phyloP scores from a whole-genome alignment of 37 sponge, comb jelly and placozoan genomes.

The Ianthella basta region DNA sequence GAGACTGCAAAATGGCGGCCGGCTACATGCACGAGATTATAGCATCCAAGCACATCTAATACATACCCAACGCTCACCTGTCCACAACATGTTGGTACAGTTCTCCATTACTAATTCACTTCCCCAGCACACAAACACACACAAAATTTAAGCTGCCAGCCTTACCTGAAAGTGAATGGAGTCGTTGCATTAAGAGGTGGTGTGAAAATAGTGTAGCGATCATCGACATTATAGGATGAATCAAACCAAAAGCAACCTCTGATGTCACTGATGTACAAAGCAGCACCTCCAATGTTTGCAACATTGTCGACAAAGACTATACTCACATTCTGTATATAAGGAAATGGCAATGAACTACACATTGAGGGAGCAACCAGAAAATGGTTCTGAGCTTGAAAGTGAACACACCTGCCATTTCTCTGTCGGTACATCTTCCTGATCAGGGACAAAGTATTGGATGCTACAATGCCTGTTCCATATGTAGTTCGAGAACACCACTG shows the following conservation, averaged over 20 bases:
- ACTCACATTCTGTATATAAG: conserved; percentile 9
- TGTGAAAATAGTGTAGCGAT: conserved; percentile 8
- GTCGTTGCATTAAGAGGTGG: neutral
- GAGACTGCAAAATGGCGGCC: too few relatives aligned
- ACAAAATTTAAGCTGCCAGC: too few relatives aligned
- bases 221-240: neutral
- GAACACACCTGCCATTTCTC: neutral
- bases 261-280: conserved; percentile 1
- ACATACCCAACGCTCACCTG: too few relatives aligned
- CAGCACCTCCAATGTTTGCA: conserved; percentile 16
- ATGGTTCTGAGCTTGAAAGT: too few relatives aligned
- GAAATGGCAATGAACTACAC: too few relatives aligned
- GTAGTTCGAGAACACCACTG: neutral
- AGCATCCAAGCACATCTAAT: too few relatives aligned
- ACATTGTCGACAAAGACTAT: conserved; percentile 11
- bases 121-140: too few relatives aligned
- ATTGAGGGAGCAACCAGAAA: too few relatives aligned
- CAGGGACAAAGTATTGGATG: neutral
- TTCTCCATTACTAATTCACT: too few relatives aligned
- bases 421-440: neutral
- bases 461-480: neutral
- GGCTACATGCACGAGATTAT: too few relatives aligned
- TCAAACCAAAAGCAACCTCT: conserved; percentile 2
- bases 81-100: too few relatives aligned
- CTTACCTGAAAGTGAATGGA: conserved; percentile 11